Percentiles rank a stretch among this genome's conserved stretches.
Evolutionary conservation across 1,140 invertebrate genomes (phyloP).

Genomic region (Drosophila leontia): DNA sequence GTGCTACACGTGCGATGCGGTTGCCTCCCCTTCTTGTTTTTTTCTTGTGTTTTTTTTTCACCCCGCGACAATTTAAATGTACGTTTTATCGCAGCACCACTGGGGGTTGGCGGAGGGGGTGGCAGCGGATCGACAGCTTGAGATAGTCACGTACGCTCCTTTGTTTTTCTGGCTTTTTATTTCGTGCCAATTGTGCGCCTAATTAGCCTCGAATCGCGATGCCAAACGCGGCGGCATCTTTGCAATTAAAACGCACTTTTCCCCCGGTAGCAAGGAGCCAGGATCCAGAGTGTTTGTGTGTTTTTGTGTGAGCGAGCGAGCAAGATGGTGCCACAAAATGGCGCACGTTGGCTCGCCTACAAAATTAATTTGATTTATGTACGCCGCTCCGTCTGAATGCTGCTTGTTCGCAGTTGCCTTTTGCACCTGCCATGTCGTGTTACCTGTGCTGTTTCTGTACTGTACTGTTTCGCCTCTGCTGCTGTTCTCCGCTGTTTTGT

Average conservation of each 20-base stretch:
- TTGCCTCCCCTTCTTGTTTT: conserved; percentile 13
- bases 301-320: background rate
- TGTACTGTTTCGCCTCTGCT: conserved; percentile 37
- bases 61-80: conserved; percentile 75
- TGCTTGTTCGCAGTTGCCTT: conserved; percentile 51
- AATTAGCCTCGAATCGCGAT: conserved; percentile 77
- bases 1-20: conserved; percentile 65
- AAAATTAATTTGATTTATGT: conserved; percentile 84
- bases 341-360: conserved; percentile 72
- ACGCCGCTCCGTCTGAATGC: conserved; percentile 44
- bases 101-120: background rate
- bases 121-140: conserved; percentile 71
- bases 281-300: conserved; percentile 1
- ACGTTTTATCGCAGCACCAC: conserved; percentile 58
- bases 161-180: conserved; percentile 77
- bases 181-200: conserved; percentile 81
- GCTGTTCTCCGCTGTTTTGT: conserved; percentile 19
- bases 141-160: conserved; percentile 78
- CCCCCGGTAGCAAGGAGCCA: conserved; percentile 10
- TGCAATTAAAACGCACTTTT: conserved; percentile 83
- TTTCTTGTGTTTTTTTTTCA: background rate
- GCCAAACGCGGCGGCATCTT: conserved; percentile 67
- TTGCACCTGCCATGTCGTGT: conserved; percentile 63
- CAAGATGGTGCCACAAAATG: conserved; percentile 56
- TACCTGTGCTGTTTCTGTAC: conserved; percentile 41